These are phyloP conservation scores for Platycnemis pennipes DNA, from an alignment of 2,888 invertebrate species.

Conservation along the genomic window DNA sequence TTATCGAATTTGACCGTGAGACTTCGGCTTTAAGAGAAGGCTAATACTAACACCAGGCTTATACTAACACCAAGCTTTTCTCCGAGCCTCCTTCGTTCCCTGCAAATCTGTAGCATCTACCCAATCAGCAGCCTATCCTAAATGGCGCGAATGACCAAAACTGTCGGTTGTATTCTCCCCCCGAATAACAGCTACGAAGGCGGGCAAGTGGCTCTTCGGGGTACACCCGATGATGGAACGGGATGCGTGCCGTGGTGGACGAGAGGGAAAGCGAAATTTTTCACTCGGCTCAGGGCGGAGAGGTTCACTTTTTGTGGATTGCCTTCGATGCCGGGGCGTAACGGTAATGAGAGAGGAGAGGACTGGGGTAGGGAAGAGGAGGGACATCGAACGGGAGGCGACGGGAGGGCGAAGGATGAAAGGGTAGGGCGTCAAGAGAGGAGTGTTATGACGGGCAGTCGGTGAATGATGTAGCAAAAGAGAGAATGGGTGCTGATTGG, in stretches of 20 bases:
- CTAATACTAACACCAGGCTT: no score
- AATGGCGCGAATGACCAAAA: no score
- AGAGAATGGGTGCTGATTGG: constrained; percentile 2
- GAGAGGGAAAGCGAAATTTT: neutral
- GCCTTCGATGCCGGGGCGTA: constrained; percentile 25
- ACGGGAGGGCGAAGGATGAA: neutral
- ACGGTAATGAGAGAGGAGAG: neutral
- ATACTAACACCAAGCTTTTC: no score
- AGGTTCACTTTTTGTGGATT: neutral
- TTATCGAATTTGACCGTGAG: no score
- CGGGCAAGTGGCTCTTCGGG: no score
- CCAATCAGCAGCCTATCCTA: no score
- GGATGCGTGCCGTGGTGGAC: neutral
- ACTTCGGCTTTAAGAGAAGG: no score
- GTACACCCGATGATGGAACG: neutral
- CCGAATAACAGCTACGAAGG: no score
- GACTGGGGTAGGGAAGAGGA: neutral
- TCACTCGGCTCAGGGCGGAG: neutral
- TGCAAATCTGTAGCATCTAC: no score
- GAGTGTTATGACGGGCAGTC: neutral
- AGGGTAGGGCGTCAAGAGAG: neutral
- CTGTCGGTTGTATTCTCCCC: no score
- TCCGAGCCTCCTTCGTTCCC: no score
- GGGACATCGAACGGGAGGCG: neutral
- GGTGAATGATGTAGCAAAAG: neutral